phyloP scores from a whole-genome alignment of 2,113 vertebrate genomes.

The Calcarius ornatus region DNA sequence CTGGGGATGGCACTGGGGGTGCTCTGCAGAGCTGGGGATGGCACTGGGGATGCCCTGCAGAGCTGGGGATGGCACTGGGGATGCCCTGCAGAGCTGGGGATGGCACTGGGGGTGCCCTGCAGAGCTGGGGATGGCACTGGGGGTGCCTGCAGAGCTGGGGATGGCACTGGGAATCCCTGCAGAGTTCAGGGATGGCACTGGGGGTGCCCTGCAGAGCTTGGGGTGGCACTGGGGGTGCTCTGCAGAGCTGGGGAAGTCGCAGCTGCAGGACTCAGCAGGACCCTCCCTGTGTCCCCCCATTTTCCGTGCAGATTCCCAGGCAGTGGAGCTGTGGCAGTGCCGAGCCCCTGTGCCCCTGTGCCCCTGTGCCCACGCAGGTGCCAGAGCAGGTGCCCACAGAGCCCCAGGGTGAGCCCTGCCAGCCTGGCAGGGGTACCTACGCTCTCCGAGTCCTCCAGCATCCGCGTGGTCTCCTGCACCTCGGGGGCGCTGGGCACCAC shows the following conservation, averaged over 20 bases:
- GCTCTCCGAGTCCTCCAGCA: constrained; percentile 92
- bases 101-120: background rate
- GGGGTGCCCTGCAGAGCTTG: background rate
- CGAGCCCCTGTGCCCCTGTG: background rate
- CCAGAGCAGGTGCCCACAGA: fast-evolving
- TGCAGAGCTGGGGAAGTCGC: background rate
- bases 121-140: background rate
- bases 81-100: background rate
- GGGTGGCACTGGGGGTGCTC: background rate
- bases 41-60: background rate
- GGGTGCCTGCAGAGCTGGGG: background rate
- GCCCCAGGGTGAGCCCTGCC: background rate
- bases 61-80: background rate
- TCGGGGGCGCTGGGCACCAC: constrained; percentile 92
- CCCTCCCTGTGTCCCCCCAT: background rate
- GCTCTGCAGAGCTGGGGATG: background rate
- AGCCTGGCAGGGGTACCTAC: constrained; percentile 76
- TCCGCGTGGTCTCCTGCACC: constrained; percentile 88
- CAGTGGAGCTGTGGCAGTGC: background rate
- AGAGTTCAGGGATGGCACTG: background rate
- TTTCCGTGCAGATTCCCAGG: fast-evolving
- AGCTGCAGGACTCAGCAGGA: background rate
- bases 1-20: background rate
- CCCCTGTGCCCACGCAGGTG: background rate
- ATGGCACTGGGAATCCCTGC: background rate